Evolutionary conservation across 1,140 invertebrate species (phyloP), one percentile per base, ranked within the genome.

Genomic region (Drosophila seguyi): DNA sequence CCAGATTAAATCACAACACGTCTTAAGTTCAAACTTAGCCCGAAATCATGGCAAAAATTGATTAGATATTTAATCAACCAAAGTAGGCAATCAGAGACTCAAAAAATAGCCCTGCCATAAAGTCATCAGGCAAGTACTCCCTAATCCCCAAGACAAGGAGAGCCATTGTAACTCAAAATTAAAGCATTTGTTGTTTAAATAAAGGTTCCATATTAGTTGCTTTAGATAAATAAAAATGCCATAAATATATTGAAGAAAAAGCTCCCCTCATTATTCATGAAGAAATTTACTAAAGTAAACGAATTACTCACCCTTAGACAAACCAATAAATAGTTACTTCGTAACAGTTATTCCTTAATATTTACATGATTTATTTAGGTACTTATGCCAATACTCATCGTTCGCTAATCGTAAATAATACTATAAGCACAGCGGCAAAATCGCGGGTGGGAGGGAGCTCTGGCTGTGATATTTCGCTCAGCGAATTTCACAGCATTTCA

Each of bases 401-500:
- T 48, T 57, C 18, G 22, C 42, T 41, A 78, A 52, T 59, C 47
- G 31, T 45, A 59, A 72, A 84, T 88, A 87, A 87, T 87, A 87
- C 84, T 87, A 88, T 87, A 83, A 71, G 56, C 41, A 58, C 57
- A 68, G 80, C 75, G 75, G 75, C 80, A 69, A 73, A 55, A 58
- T 48, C 52, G 66, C 48, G 29, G 53, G 53, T 76, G 41, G 61
- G 61, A 60, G 38, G 48, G 29, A 18, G 16, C 34, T 61, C 55
- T 42, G 22, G 20, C 48, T 77, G 29, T 59, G 27, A 34, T 18
- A 65, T 55, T 81, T 82, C 56, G 68, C 59, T 77, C 47, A 66
- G 45, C 77, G 52, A 78, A 81, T 57, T 63, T 78, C 69, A 57
- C 65, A 79, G 38, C 44, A 38, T 50, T 71, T 81, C 60, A 73